Evolutionary conservation across 2,888 invertebrate genomes (phyloP).

Genomic region (Megamerina dolium): DNA sequence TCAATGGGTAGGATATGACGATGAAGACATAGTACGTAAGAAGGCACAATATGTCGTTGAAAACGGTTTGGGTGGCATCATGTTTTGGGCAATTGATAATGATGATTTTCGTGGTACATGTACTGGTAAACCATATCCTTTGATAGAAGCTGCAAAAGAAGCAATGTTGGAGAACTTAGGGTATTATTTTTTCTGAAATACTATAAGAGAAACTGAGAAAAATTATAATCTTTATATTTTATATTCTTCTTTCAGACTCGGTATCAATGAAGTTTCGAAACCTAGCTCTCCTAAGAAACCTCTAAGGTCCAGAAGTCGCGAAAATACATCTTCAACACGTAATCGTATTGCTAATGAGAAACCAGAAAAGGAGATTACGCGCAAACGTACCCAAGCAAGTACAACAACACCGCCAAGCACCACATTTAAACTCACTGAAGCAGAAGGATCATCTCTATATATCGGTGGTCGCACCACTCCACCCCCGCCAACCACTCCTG

Average conservation of each 20-base stretch:
- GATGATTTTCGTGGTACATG: slow-evolving; percentile 92
- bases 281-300: slow-evolving; percentile 39
- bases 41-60: slow-evolving; percentile 83
- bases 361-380: slow-evolving; percentile 21
- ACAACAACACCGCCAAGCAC: slow-evolving; percentile 43
- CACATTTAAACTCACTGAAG: slow-evolving; percentile 33
- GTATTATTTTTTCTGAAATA: slow-evolving; percentile 44
- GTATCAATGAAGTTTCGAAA: slow-evolving; percentile 45
- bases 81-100: slow-evolving; percentile 74
- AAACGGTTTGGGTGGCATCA: slow-evolving; percentile 71
- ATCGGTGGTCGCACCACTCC: slow-evolving; percentile 52
- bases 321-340: slow-evolving; percentile 28
- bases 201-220: slow-evolving; percentile 1
- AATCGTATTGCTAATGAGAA: slow-evolving; percentile 30
- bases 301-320: slow-evolving; percentile 38
- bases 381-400: slow-evolving; percentile 24
- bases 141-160: slow-evolving; percentile 87
- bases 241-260: slow-evolving; percentile 36
- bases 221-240: background rate
- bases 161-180: slow-evolving; percentile 61
- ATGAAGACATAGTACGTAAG: slow-evolving; percentile 71
- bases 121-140: slow-evolving; percentile 77
- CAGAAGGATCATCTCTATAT: slow-evolving; percentile 37
- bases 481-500: slow-evolving; percentile 70
- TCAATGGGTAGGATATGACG: slow-evolving; percentile 94